These are phyloP conservation scores for Acleris laterana DNA, from an alignment of 2,888 invertebrate genomes.

Conservation along the genomic window DNA sequence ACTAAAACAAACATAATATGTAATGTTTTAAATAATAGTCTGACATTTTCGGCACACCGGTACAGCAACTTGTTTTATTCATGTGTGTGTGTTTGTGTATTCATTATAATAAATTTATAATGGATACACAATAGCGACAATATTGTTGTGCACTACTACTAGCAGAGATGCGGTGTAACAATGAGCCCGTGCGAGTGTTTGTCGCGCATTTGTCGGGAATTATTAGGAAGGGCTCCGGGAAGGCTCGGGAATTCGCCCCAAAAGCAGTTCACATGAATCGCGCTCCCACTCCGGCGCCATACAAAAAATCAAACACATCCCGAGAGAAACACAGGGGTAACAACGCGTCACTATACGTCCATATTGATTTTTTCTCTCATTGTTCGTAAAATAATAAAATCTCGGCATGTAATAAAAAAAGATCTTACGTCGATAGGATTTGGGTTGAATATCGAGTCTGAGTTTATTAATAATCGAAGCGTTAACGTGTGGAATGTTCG, in stretches of 20 bases:
- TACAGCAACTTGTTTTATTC: slow-evolving; percentile 11
- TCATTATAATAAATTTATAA: slow-evolving; percentile 69
- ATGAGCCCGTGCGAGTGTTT: slow-evolving; percentile 82
- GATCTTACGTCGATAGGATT: slow-evolving; percentile 75
- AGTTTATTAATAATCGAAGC: slow-evolving; percentile 83
- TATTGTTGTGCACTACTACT: slow-evolving; percentile 75
- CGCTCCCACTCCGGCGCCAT: slow-evolving; percentile 79
- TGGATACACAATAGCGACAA: slow-evolving; percentile 64
- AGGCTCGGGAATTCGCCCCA: slow-evolving; percentile 84
- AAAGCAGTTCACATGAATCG: slow-evolving; percentile 84
- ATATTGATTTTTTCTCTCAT: slow-evolving; percentile 83
- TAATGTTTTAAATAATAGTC: slow-evolving; percentile 14
- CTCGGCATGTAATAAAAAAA: slow-evolving; percentile 69
- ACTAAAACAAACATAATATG: slow-evolving; percentile 26
- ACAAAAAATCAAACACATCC: slow-evolving; percentile 84
- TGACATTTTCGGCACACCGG: slow-evolving; percentile 15
- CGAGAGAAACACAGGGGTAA: slow-evolving; percentile 84
- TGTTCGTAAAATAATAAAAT: slow-evolving; percentile 82
- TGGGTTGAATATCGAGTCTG: slow-evolving; percentile 77
- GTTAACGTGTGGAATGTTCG: slow-evolving; percentile 82
- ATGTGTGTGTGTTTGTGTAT: slow-evolving; percentile 51
- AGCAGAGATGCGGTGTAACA: slow-evolving; percentile 70
- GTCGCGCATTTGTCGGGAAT: slow-evolving; percentile 83
- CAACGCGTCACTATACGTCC: slow-evolving; percentile 79
- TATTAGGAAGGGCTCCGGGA: slow-evolving; percentile 82